These are phyloP conservation scores for Dallia pectoralis DNA, from an alignment of 2,797 vertebrate species.

Conservation along the genomic window DNA sequence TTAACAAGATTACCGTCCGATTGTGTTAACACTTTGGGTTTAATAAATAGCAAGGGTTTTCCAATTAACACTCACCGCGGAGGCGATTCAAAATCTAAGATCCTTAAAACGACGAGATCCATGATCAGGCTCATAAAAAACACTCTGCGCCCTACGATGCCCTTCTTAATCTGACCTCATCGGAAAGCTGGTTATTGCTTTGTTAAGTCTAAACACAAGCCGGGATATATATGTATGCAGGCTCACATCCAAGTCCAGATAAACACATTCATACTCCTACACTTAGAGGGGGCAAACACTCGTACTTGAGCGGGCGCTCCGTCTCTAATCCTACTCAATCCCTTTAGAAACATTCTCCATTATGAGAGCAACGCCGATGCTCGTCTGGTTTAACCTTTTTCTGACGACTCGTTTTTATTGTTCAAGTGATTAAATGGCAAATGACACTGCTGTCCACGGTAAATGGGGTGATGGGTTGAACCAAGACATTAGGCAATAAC, in stretches of 20 bases:
- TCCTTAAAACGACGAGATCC: background rate
- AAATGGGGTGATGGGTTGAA: too few relatives aligned
- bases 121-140: background rate
- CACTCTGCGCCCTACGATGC: background rate
- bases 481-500: too few relatives aligned
- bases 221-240: background rate
- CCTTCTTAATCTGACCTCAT: background rate
- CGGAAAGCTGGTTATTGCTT: background rate
- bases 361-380: background rate
- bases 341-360: background rate
- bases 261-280: background rate
- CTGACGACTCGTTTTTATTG: background rate
- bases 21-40: conserved; percentile 46
- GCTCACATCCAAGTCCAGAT: background rate
- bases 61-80: conserved; percentile 43
- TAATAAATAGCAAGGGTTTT: conserved; percentile 47
- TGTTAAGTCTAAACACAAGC: background rate
- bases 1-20: conserved; percentile 61
- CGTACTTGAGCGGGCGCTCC: background rate
- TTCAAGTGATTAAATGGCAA: background rate
- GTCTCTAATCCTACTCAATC: background rate
- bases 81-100: background rate
- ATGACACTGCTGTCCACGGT: background rate
- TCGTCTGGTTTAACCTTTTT: background rate
- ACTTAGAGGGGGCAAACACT: too few relatives aligned